A percentile compares a stretch with the other conserved stretches of the same genome.
Conservation (phyloP, 2,888 invertebrate genomes). For the Nemotelus nigrinus region DNA sequence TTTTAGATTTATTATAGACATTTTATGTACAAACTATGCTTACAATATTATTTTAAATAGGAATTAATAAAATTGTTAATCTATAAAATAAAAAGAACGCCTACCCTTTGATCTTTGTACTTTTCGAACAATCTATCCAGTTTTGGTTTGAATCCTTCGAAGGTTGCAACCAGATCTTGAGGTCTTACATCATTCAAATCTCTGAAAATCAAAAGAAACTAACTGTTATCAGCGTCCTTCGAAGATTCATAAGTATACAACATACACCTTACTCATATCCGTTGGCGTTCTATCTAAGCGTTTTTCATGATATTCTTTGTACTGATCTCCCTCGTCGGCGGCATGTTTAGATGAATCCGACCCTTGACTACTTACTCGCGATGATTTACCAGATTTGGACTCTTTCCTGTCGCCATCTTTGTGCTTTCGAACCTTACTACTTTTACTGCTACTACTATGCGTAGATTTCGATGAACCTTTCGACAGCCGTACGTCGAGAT, state of each 20-base stretch:
- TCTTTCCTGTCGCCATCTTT: constrained; percentile 10
- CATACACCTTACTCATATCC: constrained; percentile 38
- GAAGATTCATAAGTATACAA: background rate
- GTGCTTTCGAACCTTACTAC: background rate
- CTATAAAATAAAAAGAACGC: background rate
- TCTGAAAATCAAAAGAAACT: constrained; percentile 25
- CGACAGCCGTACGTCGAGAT: background rate
- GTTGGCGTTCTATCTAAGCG: background rate
- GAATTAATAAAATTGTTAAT: too few species aligned
- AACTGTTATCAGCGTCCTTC: background rate
- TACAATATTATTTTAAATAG: too few species aligned
- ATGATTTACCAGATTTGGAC: background rate
- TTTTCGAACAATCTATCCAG: constrained; percentile 36
- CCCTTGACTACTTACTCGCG: too few species aligned
- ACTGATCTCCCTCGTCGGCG: constrained; percentile 22
- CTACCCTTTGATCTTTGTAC: constrained; percentile 37
- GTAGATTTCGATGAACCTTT: background rate
- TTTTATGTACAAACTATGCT: too few species aligned
- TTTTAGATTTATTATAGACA: too few species aligned
- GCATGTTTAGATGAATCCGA: background rate
- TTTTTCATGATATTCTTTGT: constrained; percentile 20
- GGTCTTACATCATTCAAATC: constrained; percentile 33
- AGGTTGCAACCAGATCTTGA: constrained; percentile 34
- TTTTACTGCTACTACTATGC: background rate
- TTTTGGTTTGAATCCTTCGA: constrained; percentile 27